Conservation (phyloP, 30 jellyfish, hydroid and myxozoan genomes). For the Pelagia noctiluca region DNA sequence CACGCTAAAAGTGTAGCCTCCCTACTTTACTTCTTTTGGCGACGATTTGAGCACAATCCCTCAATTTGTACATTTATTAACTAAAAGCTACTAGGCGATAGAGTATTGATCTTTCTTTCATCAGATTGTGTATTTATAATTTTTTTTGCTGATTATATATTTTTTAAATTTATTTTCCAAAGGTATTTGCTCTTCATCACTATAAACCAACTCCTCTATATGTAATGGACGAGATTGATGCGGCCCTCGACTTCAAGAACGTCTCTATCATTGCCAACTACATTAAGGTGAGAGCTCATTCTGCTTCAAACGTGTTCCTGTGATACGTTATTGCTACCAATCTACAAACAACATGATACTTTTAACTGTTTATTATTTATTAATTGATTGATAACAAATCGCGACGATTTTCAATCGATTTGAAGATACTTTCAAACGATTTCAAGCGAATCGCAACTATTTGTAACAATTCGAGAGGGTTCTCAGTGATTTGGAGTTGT, state of each 20-base stretch:
- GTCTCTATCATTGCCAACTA: conserved; percentile 95
- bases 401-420: neutral
- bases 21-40: no score
- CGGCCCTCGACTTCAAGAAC: conserved; percentile 96
- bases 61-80: no score
- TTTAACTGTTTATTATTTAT: neutral
- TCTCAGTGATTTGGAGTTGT: no score
- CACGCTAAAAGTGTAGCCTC: no score
- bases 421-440: neutral
- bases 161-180: no score
- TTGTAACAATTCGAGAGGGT: neutral
- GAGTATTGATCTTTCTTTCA: no score
- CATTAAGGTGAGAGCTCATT: conserved; percentile 70
- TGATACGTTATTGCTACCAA: neutral
- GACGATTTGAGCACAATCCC: no score
- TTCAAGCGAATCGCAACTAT: neutral
- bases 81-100: no score
- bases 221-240: conserved; percentile 98
- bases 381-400: neutral
- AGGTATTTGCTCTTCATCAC: conserved; percentile 97
- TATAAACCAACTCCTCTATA: conserved; percentile 93
- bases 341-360: neutral
- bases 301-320: neutral
- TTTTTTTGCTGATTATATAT: no score
- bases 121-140: no score